Evolutionary conservation across 2,888 invertebrate genomes (phyloP).

Genomic region (Falcaria lacertinaria): DNA sequence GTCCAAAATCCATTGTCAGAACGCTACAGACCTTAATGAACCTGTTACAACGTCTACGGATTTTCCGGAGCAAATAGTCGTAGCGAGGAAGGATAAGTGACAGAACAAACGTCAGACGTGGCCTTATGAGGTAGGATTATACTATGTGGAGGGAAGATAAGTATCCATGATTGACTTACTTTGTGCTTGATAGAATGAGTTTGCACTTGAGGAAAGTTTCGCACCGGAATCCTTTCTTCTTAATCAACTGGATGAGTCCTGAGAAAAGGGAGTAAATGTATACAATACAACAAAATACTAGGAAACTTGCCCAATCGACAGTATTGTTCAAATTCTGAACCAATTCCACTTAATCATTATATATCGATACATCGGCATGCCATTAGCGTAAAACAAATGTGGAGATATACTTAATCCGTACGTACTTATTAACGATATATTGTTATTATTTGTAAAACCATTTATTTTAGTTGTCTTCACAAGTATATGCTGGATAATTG

Average conservation of each 20-base stretch:
- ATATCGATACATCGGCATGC: conserved; percentile 16
- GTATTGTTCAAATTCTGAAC: conserved; percentile 1
- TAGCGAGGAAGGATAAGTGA: conserved; percentile 21
- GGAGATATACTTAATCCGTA: no score
- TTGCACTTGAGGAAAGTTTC: conserved; percentile 38
- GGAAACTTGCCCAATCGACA: conserved; percentile 7
- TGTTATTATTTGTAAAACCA: no score
- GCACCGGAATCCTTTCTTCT: conserved; percentile 25
- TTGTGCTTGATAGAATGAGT: conserved; percentile 26
- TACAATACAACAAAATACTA: conserved; percentile 19
- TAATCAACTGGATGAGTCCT: conserved; percentile 29
- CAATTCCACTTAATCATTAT: conserved; percentile 24
- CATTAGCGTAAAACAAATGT: conserved; percentile 14
- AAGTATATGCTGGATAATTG: no score
- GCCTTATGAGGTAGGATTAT: conserved; percentile 20
- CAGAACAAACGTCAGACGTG: conserved; percentile 25
- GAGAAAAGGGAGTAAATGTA: conserved; percentile 23
- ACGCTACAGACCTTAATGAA: conserved; percentile 24
- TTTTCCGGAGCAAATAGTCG: conserved; percentile 28
- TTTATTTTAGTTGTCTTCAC: no score
- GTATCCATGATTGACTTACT: conserved; percentile 41
- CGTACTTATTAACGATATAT: no score
- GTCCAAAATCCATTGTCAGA: conserved; percentile 21
- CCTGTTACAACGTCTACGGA: conserved; percentile 32
- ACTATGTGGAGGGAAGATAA: conserved; percentile 18